Evolutionary conservation across 2,797 vertebrate genomes (phyloP).

Genomic region (Buceros bicornis): DNA sequence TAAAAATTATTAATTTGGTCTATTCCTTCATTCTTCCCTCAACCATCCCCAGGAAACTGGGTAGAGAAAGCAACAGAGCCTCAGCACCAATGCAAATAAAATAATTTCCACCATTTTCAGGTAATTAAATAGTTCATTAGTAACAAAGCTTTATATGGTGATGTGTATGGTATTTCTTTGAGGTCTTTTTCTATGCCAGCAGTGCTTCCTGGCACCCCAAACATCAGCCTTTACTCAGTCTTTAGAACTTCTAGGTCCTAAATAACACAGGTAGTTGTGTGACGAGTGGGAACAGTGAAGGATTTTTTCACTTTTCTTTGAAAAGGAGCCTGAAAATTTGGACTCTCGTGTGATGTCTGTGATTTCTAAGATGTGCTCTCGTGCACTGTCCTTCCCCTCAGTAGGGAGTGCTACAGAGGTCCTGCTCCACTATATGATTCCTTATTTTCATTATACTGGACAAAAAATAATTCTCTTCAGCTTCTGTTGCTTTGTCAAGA

Average conservation of each 20-base stretch:
- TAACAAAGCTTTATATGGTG: neutral
- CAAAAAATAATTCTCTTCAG: neutral
- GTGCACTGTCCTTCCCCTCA: neutral
- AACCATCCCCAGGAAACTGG: neutral
- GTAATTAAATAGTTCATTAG: neutral
- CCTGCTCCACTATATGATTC: neutral
- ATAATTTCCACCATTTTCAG: neutral
- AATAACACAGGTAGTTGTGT: fast-evolving
- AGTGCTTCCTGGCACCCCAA: neutral
- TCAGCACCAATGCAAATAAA: neutral
- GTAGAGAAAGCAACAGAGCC: neutral
- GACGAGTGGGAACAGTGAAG: neutral
- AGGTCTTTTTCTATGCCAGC: neutral
- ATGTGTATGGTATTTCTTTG: neutral
- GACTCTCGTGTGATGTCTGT: neutral
- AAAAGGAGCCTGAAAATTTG: neutral
- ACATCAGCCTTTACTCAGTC: neutral
- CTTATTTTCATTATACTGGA: neutral
- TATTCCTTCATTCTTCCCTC: neutral
- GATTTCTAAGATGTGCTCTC: neutral
- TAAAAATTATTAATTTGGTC: neutral
- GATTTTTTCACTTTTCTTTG: no score
- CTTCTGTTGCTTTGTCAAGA: neutral
- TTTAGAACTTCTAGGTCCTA: neutral
- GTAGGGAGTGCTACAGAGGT: neutral